Base-by-base conservation (phyloP, 2,797 vertebrate species). In the Capromys pilorides region DNA sequence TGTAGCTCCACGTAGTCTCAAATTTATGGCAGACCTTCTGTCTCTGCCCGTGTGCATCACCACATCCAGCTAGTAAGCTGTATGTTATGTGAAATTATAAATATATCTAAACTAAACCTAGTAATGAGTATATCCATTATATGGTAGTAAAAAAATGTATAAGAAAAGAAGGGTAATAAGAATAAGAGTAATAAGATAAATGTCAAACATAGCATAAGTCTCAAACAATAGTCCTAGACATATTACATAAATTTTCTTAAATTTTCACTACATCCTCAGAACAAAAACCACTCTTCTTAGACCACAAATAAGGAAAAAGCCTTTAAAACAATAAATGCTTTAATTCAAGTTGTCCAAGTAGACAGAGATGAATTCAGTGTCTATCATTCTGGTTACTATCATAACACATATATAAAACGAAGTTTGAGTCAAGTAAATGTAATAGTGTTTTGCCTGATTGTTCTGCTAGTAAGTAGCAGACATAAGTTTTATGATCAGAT, bases 241-340 rank as follows among this genome's bases (percentile, higher is more conserved):
- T 1, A 75, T 2, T 79, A 4, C 73, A 59, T 73, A 41, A 8
- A 87, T 59, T 87, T 91, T 57, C 64, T 67, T 88, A 81, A 94
- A 87, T 89, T 14, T 7, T 79, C 45, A 79, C 26, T 81, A 94
- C 77, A 75, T 22, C 22, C 16, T 81, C 59, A 0, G 26, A 87
- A 93, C 88, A 33, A 11, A n/a, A 95, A 14, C 24, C 67, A 49
- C 39, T 86, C 83, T 61, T 75, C 21, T 31, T 88, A 75, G 26
- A 54, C 7, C 31, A 41, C 8, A 36, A 33, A 54, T 26, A 94
- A 86, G 36, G 62, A 79, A 87, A 87, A 1, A 94, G 2, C 80
- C 16, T 85, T 19, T 90, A 93, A 95, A 95, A 57, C 10, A 88
- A 14, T 92, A 90, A 91, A 39, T 16, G n/a, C 57, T 57, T 87